Evolutionary conservation across 2,888 invertebrate genomes (phyloP).

Genomic region (Chymomyza fuscimana): DNA sequence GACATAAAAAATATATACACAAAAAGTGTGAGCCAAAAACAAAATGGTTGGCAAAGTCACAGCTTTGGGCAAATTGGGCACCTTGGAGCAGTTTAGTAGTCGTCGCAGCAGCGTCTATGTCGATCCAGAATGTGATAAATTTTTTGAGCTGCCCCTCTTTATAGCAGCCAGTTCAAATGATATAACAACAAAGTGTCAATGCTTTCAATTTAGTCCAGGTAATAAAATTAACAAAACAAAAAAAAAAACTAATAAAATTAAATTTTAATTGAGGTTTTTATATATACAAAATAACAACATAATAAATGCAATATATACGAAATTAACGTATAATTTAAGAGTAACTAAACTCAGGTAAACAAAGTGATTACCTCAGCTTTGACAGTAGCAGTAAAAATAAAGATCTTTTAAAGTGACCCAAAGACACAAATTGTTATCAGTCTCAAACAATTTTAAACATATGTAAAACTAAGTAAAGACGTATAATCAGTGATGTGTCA

Average conservation of each 20-base stretch:
- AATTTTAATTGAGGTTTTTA: not conserved
- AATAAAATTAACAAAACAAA: conserved; percentile 41
- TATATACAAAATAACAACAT: not conserved
- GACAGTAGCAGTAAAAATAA: no score
- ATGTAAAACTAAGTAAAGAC: not conserved
- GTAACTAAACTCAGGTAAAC: not conserved
- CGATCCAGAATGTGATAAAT: conserved; percentile 80
- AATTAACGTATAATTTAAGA: not conserved
- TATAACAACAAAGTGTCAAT: conserved; percentile 78
- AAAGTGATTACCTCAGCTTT: not conserved
- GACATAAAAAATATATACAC: conserved; percentile 9
- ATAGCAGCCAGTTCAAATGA: conserved; percentile 79
- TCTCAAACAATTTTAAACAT: not conserved
- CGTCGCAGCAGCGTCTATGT: conserved; percentile 80
- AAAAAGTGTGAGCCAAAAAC: conserved; percentile 28
- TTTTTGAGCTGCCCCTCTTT: conserved; percentile 78
- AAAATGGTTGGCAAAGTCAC: conserved; percentile 80
- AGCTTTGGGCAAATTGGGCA: conserved; percentile 76
- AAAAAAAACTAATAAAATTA: no score
- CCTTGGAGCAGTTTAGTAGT: conserved; percentile 78
- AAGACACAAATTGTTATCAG: not conserved
- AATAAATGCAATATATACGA: not conserved
- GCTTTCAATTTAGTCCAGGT: conserved; percentile 79
- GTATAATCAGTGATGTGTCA: no score
- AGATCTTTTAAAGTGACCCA: not conserved